Base-by-base conservation (phyloP, 2,113 vertebrate species). In the Tachysurus fulvidraco region DNA sequence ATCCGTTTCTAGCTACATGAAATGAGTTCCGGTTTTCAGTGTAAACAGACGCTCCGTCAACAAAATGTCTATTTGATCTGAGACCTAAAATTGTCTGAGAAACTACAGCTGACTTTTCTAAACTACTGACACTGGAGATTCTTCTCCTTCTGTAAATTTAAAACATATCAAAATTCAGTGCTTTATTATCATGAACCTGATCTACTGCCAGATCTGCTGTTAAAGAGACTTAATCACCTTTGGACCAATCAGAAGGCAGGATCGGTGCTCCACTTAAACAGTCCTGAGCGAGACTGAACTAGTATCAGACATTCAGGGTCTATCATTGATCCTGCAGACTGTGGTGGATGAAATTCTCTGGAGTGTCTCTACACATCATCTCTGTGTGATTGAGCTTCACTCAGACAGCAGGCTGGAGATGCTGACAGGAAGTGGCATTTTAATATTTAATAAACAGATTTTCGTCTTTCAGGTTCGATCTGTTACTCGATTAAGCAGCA, bases 361-460 rank as follows among this genome's bases (percentile, higher is more conserved):
- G 71, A 52, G 59, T 77, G 55, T 50, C 21, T 46, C 11, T 30
- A 28, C 17, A 60, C 12, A 65, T 10, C 41, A 19, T 59, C 46
- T 10, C 44, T 11, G n/a, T 60, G 36, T 4, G n/a, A 21, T n/a
- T 19, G 36, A 41, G 83, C 69, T 44, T n/a, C 11, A 19, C 28
- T 9, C 5, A 8, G 23, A 44, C n/a, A 25, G 41, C 4, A 41
- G 21, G 83, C 41, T 76, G 2, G 52, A 64, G 57, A 65, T 1
- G 10, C 46, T 21, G 25, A 80, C 14, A 59, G 79, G 83, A 84
- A 83, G 85, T 84, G 44, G 82, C 78, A 88, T 84, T 90, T 87
- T 69, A 83, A 85, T 91, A 87, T 87, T 86, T 91, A 83, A 91
- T 86, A 87, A 89, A 85, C 54, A 62, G 62, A 60, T 78, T 87